Base-by-base conservation (phyloP, 2,888 invertebrate species). In the Noctua fimbriata region DNA sequence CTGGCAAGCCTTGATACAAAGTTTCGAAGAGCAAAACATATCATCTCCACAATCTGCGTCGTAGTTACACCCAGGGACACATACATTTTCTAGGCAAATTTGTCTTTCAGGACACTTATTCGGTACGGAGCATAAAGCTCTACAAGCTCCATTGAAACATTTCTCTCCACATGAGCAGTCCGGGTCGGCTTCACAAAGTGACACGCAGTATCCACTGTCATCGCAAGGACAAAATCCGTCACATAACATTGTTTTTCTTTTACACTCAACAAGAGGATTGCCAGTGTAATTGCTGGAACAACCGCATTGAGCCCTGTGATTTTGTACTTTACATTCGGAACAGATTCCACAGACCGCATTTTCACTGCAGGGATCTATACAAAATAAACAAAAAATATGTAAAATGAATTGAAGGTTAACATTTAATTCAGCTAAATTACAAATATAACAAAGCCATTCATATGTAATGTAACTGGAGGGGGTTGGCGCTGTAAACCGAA, bases 301-400 rank as follows among this genome's bases (percentile, higher is more conserved):
- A 91, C 98, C 98, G 92, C 99, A 99, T 91, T 98, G 98, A 0
- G 98, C 98, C 49, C 98, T 98, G 92, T 99, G 99, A 93, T 98
- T 98, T 76, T 98, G 97, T 6, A 99, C 98, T 90, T 97, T 97
- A 91, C 99, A 99, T 74, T 98, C 97, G 32, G 99, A 98, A 93
- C 99, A 99, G 70, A 98, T 97, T 70, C 99, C 99, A 93, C 99
- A 99, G 74, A 98, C 97, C 74, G 97, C 97, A 21, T 97, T 97
- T 77, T 97, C 97, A 87, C 98, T 97, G 91, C 99, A 99, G 16
- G 99, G 99, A 97, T 98, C 98, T 98, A 75, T 95, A 94, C 85
- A 77, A 82, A 82, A 76, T 65, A 4, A 65, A 67, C 44, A 67
- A 79, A 55, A 76, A 63, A 66, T 75, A 79, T n/a, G 5, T 58